A percentile compares a stretch with the other conserved stretches of the same genome.
Evolutionary conservation across 2,113 vertebrate genomes (phyloP).

Genomic region (Nyctereutes procyonoides): DNA sequence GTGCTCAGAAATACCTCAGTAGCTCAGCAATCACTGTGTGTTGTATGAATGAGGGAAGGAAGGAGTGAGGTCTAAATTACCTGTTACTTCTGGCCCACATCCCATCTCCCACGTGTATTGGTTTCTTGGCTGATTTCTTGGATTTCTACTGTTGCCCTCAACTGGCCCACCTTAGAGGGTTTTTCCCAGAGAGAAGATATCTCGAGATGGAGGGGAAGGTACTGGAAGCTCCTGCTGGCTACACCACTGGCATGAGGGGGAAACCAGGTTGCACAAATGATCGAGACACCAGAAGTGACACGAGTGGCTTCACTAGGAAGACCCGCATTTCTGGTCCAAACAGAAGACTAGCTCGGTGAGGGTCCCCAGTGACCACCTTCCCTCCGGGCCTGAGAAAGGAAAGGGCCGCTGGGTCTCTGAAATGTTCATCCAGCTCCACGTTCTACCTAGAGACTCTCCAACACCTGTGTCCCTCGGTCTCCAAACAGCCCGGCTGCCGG

Average conservation of each 20-base stretch:
- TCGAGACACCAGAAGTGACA: too few species aligned
- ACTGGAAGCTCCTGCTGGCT: not conserved
- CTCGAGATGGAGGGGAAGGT: not conserved
- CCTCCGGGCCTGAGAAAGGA: not conserved
- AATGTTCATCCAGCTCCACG: not conserved
- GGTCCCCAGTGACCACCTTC: rapidly evolving
- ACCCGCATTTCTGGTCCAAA: not conserved
- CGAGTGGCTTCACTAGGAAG: not conserved
- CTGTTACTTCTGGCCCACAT: not conserved
- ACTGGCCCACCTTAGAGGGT: not conserved
- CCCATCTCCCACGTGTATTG: not conserved
- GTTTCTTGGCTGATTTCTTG: not conserved
- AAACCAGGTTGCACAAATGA: not conserved
- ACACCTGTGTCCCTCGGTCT: rapidly evolving
- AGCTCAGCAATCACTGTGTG: not conserved
- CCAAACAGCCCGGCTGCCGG: rapidly evolving
- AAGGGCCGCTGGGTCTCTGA: not conserved
- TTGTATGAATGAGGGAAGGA: not conserved
- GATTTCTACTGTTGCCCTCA: not conserved
- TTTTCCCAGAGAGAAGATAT: not conserved
- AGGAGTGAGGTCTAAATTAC: not conserved
- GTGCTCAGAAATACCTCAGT: rapidly evolving
- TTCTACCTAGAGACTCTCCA: not conserved
- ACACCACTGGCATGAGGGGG: rapidly evolving
- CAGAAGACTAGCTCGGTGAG: not conserved